Evolutionary conservation across 2,888 invertebrate genomes (phyloP), one percentile per base, ranked within the genome.

Genomic region (Leptarthrus brevirostris): DNA sequence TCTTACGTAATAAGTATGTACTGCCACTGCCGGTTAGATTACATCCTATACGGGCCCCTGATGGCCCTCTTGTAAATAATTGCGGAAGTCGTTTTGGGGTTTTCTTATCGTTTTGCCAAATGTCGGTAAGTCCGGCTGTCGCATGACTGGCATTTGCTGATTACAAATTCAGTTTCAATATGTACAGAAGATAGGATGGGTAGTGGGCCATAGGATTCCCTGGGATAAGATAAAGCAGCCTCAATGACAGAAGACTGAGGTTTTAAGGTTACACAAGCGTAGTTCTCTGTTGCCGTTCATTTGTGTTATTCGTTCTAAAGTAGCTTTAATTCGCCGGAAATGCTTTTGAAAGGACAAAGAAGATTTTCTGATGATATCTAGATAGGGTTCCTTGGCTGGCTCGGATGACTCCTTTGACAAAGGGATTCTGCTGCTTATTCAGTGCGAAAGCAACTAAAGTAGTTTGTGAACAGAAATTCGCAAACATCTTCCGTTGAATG

Each of bases 71-170:
- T 12, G 49, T 69, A 52, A 69, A 54, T 71, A 71, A 71, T 71
- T 71, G 56, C 71, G 71, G 71, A 71, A 71, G 71, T 71, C 56
- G 26, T 71, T 56, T 71, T 56, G 40, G 40, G 22, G 54, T 18
- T 36, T 56, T 71, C 71, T 71, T 71, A 71, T 71, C 71, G 71
- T 36, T 26, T 18, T 71, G 40, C 71, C 71, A 71, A 71, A 71
- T 71, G 71, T 71, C 56, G 69, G 69, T 69, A 52, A 69, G 69
- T 69, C 69, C 69, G 69, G 69, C 52, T 69, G 69, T 69, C 71
- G 71, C 71, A 71, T 71, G 71, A 71, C 56, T 71, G 71, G 40
- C 56, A 71, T 71, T 56, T 71, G 56, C 71, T 71, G 71, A 71
- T 71, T 71, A 71, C 56, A 71, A 54, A 44, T 56, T 54, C 34